Base-by-base conservation (phyloP, 2,888 invertebrate species). In the Mesorhabditis spiculigera region DNA sequence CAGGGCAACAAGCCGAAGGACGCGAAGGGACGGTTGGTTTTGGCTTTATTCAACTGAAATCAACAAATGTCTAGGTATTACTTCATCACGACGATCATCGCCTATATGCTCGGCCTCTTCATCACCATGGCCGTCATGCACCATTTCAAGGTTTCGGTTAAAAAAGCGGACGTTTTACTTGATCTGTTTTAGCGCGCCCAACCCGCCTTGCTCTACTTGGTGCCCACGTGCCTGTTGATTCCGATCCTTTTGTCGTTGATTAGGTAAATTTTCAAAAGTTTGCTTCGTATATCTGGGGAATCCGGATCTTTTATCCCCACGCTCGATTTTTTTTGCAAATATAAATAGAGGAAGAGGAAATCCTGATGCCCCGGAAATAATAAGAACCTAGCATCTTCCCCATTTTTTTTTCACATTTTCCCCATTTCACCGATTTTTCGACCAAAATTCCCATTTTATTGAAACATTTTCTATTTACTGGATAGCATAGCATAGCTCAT, bases 41-140 rank as follows among this genome's bases (percentile, higher is more conserved):
- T 66, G 3, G 43, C 2, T 16, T 41, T 66, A 66, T 66, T 43
- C 8, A 71, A n/a, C 44, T 58, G 70, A 13, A 45, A 68, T 67
- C n/a, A 67, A 67, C 63, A 66, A 67, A 72, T 71, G 70, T 68
- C 58, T 45, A 74, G 83, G 63, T 85, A 84, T 75, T 89, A 89
- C 80, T 98, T 97, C 89, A 92, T 92, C 86, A 91, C 93, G 4
- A 93, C 95, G 4, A 92, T 97, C 87, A 86, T 91, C 64, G 97
- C 98, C 3, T 99, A 99, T 87, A 91, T 96, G 82, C 87, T 93
- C 83, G 98, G 98, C 1, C 89, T 99, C 75, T 88, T 95, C 87
- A 91, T 93, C 42, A 99, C 98, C 1, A 95, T 98, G 87, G 90
- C 93, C 80, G 93, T 99, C 73, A 97, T 99, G 95, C 95, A 97